These are phyloP conservation scores for Pararge aegeria DNA, from an alignment of 1,140 invertebrate species.

Conservation along the genomic window DNA sequence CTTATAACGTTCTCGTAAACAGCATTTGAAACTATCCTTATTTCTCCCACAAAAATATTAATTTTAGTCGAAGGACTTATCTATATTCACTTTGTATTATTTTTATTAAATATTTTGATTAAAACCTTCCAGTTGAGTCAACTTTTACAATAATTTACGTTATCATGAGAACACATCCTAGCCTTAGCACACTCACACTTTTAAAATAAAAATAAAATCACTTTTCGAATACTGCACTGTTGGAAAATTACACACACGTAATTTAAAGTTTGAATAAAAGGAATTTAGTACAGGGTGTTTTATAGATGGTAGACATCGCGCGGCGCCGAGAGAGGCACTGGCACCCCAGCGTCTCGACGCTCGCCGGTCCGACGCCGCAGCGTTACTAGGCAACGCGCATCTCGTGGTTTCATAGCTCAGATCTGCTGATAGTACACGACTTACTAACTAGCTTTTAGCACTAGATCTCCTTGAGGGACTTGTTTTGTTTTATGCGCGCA, in stretches of 20 bases:
- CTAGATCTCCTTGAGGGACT: neutral
- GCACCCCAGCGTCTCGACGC: constrained; percentile 50
- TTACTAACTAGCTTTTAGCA: neutral
- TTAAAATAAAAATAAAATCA: neutral
- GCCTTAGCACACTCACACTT: neutral
- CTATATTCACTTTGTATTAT: too few species aligned
- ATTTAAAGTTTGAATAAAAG: neutral
- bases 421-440: constrained; percentile 13
- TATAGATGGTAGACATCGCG: constrained; percentile 24
- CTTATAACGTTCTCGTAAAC: neutral
- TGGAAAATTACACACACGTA: constrained; percentile 1
- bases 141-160: neutral
- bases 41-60: too few species aligned
- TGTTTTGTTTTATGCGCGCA: neutral
- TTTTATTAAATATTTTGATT: too few species aligned
- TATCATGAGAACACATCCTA: neutral
- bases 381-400: constrained; percentile 41
- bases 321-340: constrained; percentile 47
- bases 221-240: constrained; percentile 2
- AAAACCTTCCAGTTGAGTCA: too few species aligned
- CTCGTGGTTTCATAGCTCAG: constrained; percentile 1
- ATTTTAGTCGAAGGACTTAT: too few species aligned
- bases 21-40: too few species aligned
- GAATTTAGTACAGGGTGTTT: constrained; percentile 11
- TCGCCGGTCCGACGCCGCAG: constrained; percentile 39